A percentile compares a stretch with the other conserved stretches of the same genome.
Evolutionary conservation across 2,113 vertebrate genomes (phyloP).

Genomic region (Saimiri boliviensis): DNA sequence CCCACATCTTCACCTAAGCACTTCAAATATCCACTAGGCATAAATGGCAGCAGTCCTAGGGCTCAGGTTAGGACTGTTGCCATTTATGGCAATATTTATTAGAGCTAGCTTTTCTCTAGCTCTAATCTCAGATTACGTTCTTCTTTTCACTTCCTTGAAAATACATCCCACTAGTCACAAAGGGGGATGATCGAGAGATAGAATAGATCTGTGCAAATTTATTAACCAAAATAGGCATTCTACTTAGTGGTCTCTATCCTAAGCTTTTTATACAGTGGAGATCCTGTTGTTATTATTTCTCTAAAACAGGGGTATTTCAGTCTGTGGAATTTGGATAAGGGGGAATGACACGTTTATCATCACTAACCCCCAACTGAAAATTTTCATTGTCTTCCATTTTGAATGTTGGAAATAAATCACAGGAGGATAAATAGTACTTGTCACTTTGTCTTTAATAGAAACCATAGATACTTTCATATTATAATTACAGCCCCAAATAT

Average conservation of each 20-base stretch:
- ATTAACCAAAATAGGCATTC: not conserved
- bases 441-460: not conserved
- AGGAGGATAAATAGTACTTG: not conserved
- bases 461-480: not conserved
- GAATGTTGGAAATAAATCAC: not conserved
- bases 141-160: not conserved
- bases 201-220: not conserved
- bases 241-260: not conserved
- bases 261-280: not conserved
- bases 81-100: no score
- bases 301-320: not conserved
- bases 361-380: not conserved
- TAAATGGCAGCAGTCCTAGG: not conserved
- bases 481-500: not conserved
- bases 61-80: not conserved
- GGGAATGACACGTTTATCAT: not conserved
- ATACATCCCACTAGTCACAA: not conserved
- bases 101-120: not conserved
- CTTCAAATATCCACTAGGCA: not conserved
- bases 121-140: not conserved
- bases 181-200: not conserved
- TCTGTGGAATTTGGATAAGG: not conserved
- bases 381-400: not conserved
- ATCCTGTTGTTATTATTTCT: not conserved
- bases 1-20: fast-evolving